Conservation (phyloP, 2,888 invertebrate species). For the Malthinus flaveolus region DNA sequence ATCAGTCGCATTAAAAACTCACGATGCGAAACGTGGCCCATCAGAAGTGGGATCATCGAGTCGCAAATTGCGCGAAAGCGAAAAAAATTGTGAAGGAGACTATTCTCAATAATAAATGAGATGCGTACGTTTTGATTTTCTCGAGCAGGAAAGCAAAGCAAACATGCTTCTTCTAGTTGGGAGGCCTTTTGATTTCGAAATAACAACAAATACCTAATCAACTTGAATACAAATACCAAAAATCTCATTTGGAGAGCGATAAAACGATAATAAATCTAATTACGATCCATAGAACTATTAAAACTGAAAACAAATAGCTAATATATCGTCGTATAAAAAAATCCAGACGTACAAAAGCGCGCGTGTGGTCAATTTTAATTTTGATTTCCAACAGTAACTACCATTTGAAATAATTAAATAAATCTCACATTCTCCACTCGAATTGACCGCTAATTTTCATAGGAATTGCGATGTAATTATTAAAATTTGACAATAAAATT, state of each 20-base stretch:
- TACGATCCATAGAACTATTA: slow-evolving; percentile 1
- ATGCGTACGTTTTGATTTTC: too few species aligned
- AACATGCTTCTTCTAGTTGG: too few species aligned
- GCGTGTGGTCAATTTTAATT: slow-evolving; percentile 5
- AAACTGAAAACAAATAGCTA: slow-evolving; percentile 1
- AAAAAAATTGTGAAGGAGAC: too few species aligned
- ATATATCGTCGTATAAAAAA: not conserved
- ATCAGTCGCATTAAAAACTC: too few species aligned
- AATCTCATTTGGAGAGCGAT: not conserved
- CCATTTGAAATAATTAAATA: not conserved
- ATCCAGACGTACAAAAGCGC: not conserved
- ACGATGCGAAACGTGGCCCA: too few species aligned
- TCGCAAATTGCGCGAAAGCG: too few species aligned
- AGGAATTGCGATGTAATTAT: slow-evolving; percentile 3
- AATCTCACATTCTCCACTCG: not conserved
- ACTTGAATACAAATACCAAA: too few species aligned
- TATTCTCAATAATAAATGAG: too few species aligned
- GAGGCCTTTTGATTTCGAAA: too few species aligned
- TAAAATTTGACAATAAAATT: slow-evolving; percentile 11
- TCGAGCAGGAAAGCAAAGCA: too few species aligned
- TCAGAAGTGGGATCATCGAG: too few species aligned
- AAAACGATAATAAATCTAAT: not conserved
- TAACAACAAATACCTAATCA: too few species aligned
- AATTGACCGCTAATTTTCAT: slow-evolving; percentile 14
- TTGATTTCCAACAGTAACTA: slow-evolving; percentile 1